Percentiles rank a stretch among this genome's conserved stretches.
These are phyloP conservation scores for Protophormia terraenovae DNA, from an alignment of 2,888 invertebrate genomes.

Conservation along the genomic window DNA sequence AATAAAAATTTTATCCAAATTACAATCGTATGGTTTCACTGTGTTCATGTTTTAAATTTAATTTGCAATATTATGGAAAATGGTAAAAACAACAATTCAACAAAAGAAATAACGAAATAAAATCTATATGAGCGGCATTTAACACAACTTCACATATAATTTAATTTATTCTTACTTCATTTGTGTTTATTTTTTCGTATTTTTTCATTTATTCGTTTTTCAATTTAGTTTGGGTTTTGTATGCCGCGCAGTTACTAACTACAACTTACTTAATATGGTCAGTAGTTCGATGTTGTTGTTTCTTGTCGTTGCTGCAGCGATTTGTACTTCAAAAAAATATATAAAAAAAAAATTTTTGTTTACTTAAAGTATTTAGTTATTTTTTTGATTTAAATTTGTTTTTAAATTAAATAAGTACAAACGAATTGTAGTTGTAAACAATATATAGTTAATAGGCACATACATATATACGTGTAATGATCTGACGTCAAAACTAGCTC, in stretches of 20 bases:
- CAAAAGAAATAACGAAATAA: background rate
- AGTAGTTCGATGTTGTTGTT: constrained; percentile 27
- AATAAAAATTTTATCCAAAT: background rate
- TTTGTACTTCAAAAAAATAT: background rate
- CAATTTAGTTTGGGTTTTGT: constrained; percentile 40
- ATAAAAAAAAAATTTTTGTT: background rate
- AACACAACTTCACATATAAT: constrained; percentile 45
- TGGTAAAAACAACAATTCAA: constrained; percentile 27
- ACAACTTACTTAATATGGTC: constrained; percentile 70
- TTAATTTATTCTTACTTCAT: constrained; percentile 53
- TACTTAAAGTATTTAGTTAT: background rate
- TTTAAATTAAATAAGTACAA: background rate
- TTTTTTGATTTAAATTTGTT: background rate
- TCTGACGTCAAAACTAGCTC: background rate
- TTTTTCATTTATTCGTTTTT: constrained; percentile 40
- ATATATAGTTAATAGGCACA: background rate
- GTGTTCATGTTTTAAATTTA: constrained; percentile 21
- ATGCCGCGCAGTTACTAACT: constrained; percentile 48
- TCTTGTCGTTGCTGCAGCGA: constrained; percentile 6
- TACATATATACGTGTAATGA: too few relatives aligned
- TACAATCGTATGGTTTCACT: constrained; percentile 4
- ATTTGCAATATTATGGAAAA: constrained; percentile 53
- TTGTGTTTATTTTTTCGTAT: constrained; percentile 20
- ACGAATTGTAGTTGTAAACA: background rate
- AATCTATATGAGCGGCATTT: constrained; percentile 42